Conservation (phyloP, 1,140 invertebrate species). For the Acromyrmex charruanus region DNA sequence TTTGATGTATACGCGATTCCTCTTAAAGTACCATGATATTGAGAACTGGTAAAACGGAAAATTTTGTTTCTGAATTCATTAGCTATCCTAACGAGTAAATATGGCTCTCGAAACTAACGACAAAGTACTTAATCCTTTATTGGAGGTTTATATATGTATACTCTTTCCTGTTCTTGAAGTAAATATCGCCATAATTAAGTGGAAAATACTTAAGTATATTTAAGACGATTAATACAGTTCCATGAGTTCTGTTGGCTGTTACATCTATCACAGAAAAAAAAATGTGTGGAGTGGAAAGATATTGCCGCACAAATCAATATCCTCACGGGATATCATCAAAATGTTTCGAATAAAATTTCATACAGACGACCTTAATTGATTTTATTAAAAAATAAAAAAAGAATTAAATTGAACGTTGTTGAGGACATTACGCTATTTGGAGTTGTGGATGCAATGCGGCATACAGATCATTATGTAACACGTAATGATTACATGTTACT, state of each 20-base stretch:
- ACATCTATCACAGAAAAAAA: not conserved
- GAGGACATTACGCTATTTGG: not conserved
- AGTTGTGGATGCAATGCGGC: not conserved
- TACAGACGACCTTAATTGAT: constrained; percentile 34
- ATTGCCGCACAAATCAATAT: constrained; percentile 2
- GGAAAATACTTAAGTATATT: constrained; percentile 1
- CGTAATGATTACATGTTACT: not conserved
- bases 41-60: constrained; percentile 25
- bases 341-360: constrained; percentile 8
- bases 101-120: constrained; percentile 27
- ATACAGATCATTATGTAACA: not conserved
- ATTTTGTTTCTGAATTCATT: constrained; percentile 59
- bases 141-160: not conserved
- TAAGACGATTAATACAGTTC: not conserved
- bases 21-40: constrained; percentile 23
- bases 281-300: constrained; percentile 9
- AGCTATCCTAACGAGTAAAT: constrained; percentile 45
- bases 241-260: not conserved
- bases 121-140: constrained; percentile 7
- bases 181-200: not conserved
- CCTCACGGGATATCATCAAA: constrained; percentile 9
- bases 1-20: constrained; percentile 42
- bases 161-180: not conserved
- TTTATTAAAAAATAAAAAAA: constrained; percentile 37
- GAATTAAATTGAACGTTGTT: constrained; percentile 16